Conservation (phyloP, 2,797 vertebrate genomes). For the Pteronotus mesoamericanus region DNA sequence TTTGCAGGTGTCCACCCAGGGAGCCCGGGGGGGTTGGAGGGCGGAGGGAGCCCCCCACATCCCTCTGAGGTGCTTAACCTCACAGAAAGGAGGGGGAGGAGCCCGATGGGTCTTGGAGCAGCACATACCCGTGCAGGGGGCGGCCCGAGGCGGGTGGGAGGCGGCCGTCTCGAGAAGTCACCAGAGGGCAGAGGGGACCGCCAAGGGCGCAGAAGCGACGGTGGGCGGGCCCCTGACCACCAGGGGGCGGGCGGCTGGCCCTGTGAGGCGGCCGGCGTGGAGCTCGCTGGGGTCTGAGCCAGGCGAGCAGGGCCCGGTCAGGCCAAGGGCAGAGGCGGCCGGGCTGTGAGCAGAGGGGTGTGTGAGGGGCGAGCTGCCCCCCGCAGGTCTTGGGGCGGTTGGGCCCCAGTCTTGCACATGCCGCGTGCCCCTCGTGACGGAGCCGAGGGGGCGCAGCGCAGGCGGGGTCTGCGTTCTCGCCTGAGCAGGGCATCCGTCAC, state of each 20-base stretch:
- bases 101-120: too few relatives aligned
- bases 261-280: rapidly evolving
- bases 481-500: not conserved
- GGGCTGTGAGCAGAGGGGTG: not conserved
- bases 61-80: too few relatives aligned
- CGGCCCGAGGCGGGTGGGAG: not conserved
- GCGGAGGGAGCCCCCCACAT: not conserved
- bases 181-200: not conserved
- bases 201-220: not conserved
- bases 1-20: rapidly evolving
- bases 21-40: rapidly evolving
- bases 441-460: not conserved
- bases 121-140: too few relatives aligned
- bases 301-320: too few relatives aligned
- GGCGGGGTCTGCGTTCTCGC: not conserved
- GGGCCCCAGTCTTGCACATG: not conserved
- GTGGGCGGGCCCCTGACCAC: not conserved
- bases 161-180: not conserved
- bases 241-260: not conserved
- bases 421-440: not conserved
- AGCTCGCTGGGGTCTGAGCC: not conserved
- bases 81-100: not conserved
- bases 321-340: not conserved
- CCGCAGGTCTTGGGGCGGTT: not conserved
- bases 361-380: not conserved